Percentiles rank a stretch among this genome's conserved stretches.
These are phyloP conservation scores for Rousettus madagascariensis DNA, from an alignment of 2,797 vertebrate genomes.

Conservation along the genomic window DNA sequence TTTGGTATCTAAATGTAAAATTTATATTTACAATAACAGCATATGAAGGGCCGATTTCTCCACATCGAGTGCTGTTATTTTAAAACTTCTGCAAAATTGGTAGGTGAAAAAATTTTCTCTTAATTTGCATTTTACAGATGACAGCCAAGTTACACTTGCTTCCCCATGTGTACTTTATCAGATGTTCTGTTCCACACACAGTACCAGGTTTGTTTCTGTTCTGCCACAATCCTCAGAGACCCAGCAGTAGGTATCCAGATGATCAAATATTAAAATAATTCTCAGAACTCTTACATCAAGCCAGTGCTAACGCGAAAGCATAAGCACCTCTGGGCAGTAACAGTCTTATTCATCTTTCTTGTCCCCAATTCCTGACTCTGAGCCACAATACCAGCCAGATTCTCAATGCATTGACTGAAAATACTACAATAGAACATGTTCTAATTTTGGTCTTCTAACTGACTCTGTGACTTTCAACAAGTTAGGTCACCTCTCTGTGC, in stretches of 20 bases:
- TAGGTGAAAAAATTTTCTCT: background rate
- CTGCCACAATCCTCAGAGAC: background rate
- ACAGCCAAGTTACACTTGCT: background rate
- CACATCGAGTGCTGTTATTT: conserved; percentile 27
- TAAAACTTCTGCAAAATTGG: conserved; percentile 29
- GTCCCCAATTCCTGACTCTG: background rate
- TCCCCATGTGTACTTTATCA: background rate
- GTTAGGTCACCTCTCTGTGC: background rate
- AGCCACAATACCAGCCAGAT: background rate
- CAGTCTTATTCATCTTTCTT: background rate
- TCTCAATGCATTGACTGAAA: background rate
- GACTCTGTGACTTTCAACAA: conserved; percentile 36
- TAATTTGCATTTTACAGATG: background rate
- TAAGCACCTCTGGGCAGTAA: background rate
- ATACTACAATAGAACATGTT: background rate
- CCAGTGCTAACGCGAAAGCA: background rate
- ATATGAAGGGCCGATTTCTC: background rate
- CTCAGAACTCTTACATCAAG: background rate
- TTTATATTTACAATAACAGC: background rate
- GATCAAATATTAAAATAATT: background rate
- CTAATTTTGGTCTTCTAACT: background rate
- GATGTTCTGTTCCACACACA: background rate
- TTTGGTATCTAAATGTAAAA: background rate
- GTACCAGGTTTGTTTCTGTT: background rate
- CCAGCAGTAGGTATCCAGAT: background rate